Evolutionary conservation across 2,797 vertebrate species (phyloP), one percentile per base, ranked within the genome.

Genomic region (Muscicapa comitata): DNA sequence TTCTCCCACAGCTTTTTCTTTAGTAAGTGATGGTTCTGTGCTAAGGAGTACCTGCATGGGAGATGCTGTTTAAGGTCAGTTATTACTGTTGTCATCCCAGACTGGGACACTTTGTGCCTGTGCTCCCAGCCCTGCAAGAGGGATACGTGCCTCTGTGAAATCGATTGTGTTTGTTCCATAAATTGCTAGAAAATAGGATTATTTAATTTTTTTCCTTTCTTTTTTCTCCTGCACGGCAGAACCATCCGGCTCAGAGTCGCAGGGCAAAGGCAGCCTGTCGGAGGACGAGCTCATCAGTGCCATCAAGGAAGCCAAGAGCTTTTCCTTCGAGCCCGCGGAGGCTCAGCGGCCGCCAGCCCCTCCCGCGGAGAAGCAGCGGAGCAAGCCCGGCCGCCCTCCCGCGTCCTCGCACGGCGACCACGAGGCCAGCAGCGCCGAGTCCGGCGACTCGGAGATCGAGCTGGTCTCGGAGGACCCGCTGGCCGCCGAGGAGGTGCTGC

Each of bases 391-490:
- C 53, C 92, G 79, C 61, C 40, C 97, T 0, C 5, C 92, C 1
- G 25, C 85, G 23, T 61, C 97, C 13, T 67, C 96, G 3, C 78
- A 95, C 58, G 96, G 95, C 82, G 99, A 99, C 67, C 98, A 98
- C 0, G 99, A 99, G 11, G 98, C 96, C 90, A 99, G 99, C 98
- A 99, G 99, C 1, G 98, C 98, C 0, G 99, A 99, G 97, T 99
- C 99, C 0, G 99, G 99, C 40, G 99, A 99, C 97, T 99, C 99
- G 0, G 99, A 99, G 98, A 99, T 99, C 0, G 99, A 99, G 98
- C 97, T 99, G 93, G 99, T 99, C 82, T 99, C 99, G 0, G 99
- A 99, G 97, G 99, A 99, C 92, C 99, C 98, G 0, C 92, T 98
- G 66, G 97, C 98, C 6, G 87, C 95, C 0, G 98, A 98, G 92